phyloP scores from a whole-genome alignment of 2,888 invertebrate species.

The Dryadula phaetusa region DNA sequence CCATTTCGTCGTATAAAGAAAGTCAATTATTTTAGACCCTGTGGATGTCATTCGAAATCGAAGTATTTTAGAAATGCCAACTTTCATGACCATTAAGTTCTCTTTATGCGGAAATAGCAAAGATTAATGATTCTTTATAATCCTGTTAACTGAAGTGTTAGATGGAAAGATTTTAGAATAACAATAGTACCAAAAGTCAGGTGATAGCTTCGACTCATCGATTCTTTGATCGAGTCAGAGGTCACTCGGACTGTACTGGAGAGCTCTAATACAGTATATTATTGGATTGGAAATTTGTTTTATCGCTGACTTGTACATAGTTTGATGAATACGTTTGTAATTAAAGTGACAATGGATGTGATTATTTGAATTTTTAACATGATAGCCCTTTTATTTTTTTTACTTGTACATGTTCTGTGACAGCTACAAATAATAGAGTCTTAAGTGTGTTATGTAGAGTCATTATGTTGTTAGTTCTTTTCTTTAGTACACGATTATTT shows the following conservation, averaged over 20 bases:
- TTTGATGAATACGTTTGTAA: conserved; percentile 43
- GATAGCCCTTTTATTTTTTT: conserved; percentile 20
- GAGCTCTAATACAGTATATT: conserved; percentile 69
- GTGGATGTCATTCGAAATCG: conserved; percentile 13
- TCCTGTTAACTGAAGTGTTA: conserved; percentile 52
- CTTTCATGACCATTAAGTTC: conserved; percentile 31
- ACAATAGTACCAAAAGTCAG: conserved; percentile 74
- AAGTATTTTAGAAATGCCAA: conserved; percentile 3
- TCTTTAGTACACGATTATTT: not conserved
- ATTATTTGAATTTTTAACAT: conserved; percentile 27
- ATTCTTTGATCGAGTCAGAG: conserved; percentile 60
- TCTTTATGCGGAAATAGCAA: conserved; percentile 37
- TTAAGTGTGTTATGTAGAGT: not conserved
- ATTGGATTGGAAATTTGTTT: conserved; percentile 50
- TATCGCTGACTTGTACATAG: conserved; percentile 53
- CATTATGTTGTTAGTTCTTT: not conserved
- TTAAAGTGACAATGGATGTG: conserved; percentile 28
- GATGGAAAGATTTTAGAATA: conserved; percentile 67
- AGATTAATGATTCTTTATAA: conserved; percentile 44
- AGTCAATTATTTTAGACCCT: conserved; percentile 3
- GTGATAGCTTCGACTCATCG: conserved; percentile 73
- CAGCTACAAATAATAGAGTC: not conserved
- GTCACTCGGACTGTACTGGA: conserved; percentile 59
- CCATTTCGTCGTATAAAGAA: conserved; percentile 5
- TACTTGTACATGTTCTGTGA: conserved; percentile 15